phyloP scores from a whole-genome alignment of 2,888 invertebrate species.

The Macrosiphum euphorbiae region DNA sequence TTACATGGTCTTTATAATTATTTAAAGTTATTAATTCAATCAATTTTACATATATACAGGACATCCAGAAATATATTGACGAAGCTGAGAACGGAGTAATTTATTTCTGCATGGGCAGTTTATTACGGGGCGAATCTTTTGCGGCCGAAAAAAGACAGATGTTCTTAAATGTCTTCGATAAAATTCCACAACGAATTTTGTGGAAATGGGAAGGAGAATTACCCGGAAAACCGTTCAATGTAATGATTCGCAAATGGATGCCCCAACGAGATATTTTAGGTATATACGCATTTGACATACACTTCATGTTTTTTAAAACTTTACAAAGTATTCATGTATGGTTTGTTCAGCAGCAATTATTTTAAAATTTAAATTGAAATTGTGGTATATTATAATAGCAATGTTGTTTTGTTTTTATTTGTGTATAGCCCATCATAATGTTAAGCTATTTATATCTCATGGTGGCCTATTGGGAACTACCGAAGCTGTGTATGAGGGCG shows the following conservation, averaged over 20 bases:
- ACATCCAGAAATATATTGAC: conserved; percentile 65
- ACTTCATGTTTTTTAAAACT: background rate
- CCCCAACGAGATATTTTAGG: too few relatives aligned
- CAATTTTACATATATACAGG: conserved; percentile 14
- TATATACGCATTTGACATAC: background rate
- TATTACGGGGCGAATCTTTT: conserved; percentile 64
- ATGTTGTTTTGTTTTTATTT: background rate
- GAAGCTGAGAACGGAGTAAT: conserved; percentile 65
- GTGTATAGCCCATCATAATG: conserved; percentile 53
- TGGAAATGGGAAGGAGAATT: too few relatives aligned
- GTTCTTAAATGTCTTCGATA: too few relatives aligned
- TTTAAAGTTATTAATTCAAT: background rate
- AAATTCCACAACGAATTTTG: too few relatives aligned
- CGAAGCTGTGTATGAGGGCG: conserved; percentile 56
- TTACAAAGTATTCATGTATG: background rate
- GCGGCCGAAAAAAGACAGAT: background rate
- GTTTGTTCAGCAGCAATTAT: background rate
- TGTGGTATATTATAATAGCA: background rate
- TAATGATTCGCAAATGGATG: too few relatives aligned
- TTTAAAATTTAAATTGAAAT: background rate
- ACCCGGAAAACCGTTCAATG: too few relatives aligned
- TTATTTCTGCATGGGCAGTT: conserved; percentile 66
- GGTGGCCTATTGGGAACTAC: conserved; percentile 61
- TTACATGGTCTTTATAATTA: too few relatives aligned
- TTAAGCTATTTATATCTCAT: conserved; percentile 58